Evolutionary conservation across 2,888 invertebrate species (phyloP).

Genomic region (Thecophora atra): DNA sequence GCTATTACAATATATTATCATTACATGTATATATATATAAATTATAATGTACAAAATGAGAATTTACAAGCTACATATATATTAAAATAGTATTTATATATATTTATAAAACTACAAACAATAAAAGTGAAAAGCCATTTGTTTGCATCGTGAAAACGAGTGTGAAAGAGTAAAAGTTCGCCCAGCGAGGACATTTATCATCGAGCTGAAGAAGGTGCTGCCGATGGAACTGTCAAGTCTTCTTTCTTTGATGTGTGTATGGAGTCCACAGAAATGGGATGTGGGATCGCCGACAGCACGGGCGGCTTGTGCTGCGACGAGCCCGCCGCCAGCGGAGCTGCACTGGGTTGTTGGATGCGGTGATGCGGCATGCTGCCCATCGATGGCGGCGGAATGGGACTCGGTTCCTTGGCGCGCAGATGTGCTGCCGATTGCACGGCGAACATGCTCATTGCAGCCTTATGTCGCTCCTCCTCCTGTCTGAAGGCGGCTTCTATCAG

Average conservation of each 20-base stretch:
- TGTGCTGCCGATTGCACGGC: conserved; percentile 69
- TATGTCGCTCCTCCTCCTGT: conserved; percentile 82
- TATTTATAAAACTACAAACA: conserved; percentile 38
- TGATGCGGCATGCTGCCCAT: conserved; percentile 60
- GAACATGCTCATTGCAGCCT: conserved; percentile 79
- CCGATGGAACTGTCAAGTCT: conserved; percentile 52
- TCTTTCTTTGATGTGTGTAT: conserved; percentile 48
- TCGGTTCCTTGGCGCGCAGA: conserved; percentile 65
- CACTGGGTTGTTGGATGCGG: conserved; percentile 54
- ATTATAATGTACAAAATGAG: conserved; percentile 40
- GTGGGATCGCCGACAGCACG: conserved; percentile 50
- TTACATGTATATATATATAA: too few species aligned
- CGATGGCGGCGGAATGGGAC: conserved; percentile 64
- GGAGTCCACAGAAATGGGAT: conserved; percentile 56
- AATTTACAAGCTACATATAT: conserved; percentile 36
- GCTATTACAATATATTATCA: conserved; percentile 13
- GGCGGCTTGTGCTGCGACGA: conserved; percentile 44
- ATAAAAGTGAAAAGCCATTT: conserved; percentile 35
- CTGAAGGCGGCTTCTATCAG: conserved; percentile 81
- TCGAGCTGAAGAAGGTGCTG: conserved; percentile 55
- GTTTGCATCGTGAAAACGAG: conserved; percentile 34
- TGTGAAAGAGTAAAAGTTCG: conserved; percentile 38
- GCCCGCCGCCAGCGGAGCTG: conserved; percentile 28
- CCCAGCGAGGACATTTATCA: conserved; percentile 51
- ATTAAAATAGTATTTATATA: conserved; percentile 22